phyloP scores from a whole-genome alignment of 2,888 invertebrate species.

The Melinopterus prodromus region DNA sequence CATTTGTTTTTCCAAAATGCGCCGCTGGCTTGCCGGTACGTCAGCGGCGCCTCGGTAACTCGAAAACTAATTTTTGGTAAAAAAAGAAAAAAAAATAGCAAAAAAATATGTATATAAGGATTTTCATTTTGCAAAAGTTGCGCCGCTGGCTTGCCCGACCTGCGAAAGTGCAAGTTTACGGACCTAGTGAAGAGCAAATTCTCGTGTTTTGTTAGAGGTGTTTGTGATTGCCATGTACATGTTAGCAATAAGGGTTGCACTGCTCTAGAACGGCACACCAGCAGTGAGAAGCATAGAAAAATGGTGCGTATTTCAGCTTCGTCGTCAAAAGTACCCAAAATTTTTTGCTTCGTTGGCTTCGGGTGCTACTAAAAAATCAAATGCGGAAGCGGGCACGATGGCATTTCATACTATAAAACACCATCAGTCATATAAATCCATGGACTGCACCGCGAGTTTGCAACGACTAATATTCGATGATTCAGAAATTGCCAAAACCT shows the following conservation, averaged over 20 bases:
- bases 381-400: slow-evolving; percentile 7
- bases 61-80: too few species aligned
- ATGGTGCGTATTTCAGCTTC: too few species aligned
- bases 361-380: slow-evolving; percentile 20
- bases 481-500: slow-evolving; percentile 13
- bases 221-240: not conserved
- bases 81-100: too few species aligned
- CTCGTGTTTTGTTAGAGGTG: slow-evolving; percentile 10
- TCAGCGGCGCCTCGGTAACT: too few species aligned
- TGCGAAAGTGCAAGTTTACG: slow-evolving; percentile 11
- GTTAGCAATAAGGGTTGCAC: too few species aligned
- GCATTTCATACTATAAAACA: slow-evolving; percentile 9
- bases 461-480: slow-evolving; percentile 10
- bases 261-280: too few species aligned
- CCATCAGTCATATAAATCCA: slow-evolving; percentile 10
- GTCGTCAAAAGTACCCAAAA: not conserved
- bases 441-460: slow-evolving; percentile 17
- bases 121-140: too few species aligned
- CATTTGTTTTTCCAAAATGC: too few species aligned
- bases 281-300: too few species aligned
- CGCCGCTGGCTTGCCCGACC: too few species aligned
- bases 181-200: slow-evolving; percentile 7
- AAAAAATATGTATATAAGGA: too few species aligned
- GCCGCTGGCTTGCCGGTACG: too few species aligned
- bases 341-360: slow-evolving; percentile 5